Conservation (phyloP, 2,797 vertebrate species). For the Melanotaenia trifasciata region DNA sequence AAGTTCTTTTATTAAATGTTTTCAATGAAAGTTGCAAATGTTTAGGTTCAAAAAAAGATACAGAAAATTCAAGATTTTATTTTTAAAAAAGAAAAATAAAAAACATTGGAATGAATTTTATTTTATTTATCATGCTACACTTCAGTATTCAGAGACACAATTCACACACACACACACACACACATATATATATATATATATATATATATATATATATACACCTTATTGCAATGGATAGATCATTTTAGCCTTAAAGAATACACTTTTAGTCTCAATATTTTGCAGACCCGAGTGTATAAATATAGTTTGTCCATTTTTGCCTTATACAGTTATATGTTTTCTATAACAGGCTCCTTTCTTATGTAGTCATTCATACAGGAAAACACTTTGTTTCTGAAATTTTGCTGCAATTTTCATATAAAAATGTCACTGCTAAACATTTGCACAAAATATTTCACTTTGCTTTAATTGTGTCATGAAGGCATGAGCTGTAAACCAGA, state of each 20-base stretch:
- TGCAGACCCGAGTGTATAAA: conserved; percentile 45
- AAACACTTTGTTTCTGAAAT: not conserved
- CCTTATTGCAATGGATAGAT: conserved; percentile 23
- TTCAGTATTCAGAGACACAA: not conserved
- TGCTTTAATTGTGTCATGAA: not conserved
- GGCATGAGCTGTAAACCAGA: conserved; percentile 14
- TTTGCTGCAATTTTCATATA: conserved; percentile 26
- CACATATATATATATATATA: too few species aligned
- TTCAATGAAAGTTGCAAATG: not conserved
- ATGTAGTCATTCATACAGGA: not conserved
- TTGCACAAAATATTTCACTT: not conserved
- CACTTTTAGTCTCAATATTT: conserved; percentile 34
- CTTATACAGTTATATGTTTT: conserved; percentile 66
- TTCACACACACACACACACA: too few species aligned
- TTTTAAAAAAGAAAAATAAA: not conserved
- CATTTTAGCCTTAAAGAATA: conserved; percentile 65
- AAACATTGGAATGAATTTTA: not conserved
- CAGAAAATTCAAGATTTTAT: conserved; percentile 3
- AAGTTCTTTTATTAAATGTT: conserved; percentile 41
- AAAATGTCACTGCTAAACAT: not conserved
- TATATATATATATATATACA: not conserved
- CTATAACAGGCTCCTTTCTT: conserved; percentile 29
- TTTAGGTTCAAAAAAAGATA: not conserved
- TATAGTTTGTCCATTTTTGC: conserved; percentile 56
- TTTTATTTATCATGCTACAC: not conserved